Conservation (phyloP, 2,888 invertebrate species). For the Mesorhabditis spiculigera region DNA sequence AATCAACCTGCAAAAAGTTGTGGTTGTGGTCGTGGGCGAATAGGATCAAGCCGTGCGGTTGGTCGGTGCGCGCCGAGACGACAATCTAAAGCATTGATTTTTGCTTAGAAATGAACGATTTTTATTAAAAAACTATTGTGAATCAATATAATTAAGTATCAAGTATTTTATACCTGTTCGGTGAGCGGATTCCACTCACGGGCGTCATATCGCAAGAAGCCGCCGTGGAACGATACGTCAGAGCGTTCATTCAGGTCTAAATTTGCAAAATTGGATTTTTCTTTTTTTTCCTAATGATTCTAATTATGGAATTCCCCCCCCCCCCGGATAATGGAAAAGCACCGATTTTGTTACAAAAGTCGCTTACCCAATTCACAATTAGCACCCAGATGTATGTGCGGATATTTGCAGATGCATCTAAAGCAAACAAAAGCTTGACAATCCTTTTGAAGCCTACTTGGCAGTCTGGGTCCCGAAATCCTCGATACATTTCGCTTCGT, state of each 20-base stretch:
- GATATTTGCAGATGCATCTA: conserved; percentile 36
- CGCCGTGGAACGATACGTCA: conserved; percentile 48
- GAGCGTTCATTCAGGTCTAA: conserved; percentile 44
- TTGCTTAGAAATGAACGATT: too few species aligned
- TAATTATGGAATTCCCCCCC: too few species aligned
- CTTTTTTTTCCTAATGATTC: background rate
- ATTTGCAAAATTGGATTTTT: conserved; percentile 8
- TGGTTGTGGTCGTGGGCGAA: conserved; percentile 51
- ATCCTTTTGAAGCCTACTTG: conserved; percentile 22
- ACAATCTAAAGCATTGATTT: conserved; percentile 17
- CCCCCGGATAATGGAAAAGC: too few species aligned
- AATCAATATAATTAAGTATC: too few species aligned
- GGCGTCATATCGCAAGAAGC: conserved; percentile 37
- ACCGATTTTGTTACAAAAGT: too few species aligned
- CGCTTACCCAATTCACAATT: conserved; percentile 44
- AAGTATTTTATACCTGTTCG: conserved; percentile 9
- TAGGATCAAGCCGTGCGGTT: conserved; percentile 40
- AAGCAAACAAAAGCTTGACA: background rate
- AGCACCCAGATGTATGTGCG: conserved; percentile 41
- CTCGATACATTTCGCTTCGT: conserved; percentile 38
- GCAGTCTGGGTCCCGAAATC: conserved; percentile 34
- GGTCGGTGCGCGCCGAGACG: conserved; percentile 48
- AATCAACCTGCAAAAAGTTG: conserved; percentile 47
- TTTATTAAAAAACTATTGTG: too few species aligned
- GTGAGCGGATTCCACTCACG: conserved; percentile 26